These are phyloP conservation scores for Cephalopachus bancanus DNA, from an alignment of 2,797 vertebrate species.

Conservation along the genomic window DNA sequence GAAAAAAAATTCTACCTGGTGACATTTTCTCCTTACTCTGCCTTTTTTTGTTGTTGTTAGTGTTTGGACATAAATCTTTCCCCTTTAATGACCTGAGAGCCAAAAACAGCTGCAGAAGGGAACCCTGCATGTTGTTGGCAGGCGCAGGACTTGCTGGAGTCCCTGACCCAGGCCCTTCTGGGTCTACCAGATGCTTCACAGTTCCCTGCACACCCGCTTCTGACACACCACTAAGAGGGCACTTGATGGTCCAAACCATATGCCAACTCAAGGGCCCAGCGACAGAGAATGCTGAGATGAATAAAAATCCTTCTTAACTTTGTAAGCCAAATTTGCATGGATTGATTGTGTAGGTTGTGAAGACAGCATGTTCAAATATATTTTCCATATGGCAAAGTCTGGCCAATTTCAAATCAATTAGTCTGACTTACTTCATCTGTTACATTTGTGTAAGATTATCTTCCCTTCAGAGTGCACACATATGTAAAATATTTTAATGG, in stretches of 20 bases:
- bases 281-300: not conserved
- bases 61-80: slow-evolving; percentile 15
- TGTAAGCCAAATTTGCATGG: not conserved
- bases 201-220: not conserved
- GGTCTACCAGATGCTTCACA: not conserved
- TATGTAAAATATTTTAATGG: slow-evolving; percentile 37
- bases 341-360: not conserved
- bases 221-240: not conserved
- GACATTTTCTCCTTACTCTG: not conserved
- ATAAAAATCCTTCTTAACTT: not conserved
- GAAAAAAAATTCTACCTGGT: not conserved
- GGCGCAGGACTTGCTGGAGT: not conserved
- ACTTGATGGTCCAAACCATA: not conserved
- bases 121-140: not conserved
- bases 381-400: slow-evolving; percentile 7
- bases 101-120: not conserved
- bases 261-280: not conserved
- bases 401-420: slow-evolving; percentile 38
- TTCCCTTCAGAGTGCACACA: slow-evolving; percentile 39
- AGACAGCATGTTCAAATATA: slow-evolving; percentile 25
- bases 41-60: not conserved
- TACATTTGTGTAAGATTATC: slow-evolving; percentile 58
- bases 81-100: not conserved
- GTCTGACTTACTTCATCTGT: slow-evolving; percentile 32
- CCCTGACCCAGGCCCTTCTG: not conserved